Conservation (phyloP, 2,888 invertebrate genomes). For the Erebia aethiops region DNA sequence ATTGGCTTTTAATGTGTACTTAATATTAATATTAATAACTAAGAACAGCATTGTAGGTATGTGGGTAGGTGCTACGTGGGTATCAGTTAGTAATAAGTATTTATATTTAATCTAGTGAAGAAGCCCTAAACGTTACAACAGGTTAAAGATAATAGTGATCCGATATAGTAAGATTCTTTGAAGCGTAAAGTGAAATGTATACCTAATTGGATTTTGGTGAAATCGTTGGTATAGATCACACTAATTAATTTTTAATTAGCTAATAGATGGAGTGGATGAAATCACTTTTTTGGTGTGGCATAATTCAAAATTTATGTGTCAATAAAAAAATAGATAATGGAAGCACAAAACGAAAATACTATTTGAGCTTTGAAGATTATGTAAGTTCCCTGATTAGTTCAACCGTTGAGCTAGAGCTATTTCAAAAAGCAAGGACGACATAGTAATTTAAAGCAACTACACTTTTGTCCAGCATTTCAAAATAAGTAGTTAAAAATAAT, state of each 20-base stretch:
- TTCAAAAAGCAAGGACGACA: too few relatives aligned
- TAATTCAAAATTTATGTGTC: background rate
- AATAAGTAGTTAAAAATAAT: too few relatives aligned
- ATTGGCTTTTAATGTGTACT: background rate
- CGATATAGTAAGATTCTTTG: constrained; percentile 15
- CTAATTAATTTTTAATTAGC: too few relatives aligned
- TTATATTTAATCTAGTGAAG: constrained; percentile 5
- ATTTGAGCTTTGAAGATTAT: too few relatives aligned
- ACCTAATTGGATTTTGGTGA: constrained; percentile 11
- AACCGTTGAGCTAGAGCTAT: too few relatives aligned
- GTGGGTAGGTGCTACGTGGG: constrained; percentile 8
- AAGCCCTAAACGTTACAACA: constrained; percentile 17
- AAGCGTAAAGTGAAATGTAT: constrained; percentile 10
- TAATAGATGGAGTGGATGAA: too few relatives aligned
- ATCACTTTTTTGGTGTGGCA: background rate
- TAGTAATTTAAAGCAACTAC: too few relatives aligned
- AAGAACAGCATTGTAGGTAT: constrained; percentile 14
- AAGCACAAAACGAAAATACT: too few relatives aligned
- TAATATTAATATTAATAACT: background rate
- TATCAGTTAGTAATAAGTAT: background rate
- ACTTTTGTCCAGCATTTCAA: too few relatives aligned
- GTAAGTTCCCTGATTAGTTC: too few relatives aligned
- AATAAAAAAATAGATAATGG: too few relatives aligned
- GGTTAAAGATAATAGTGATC: constrained; percentile 15
- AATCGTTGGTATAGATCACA: background rate